Percentiles rank a stretch among this genome's conserved stretches.
phyloP scores from a whole-genome alignment of 2,888 invertebrate species.

The Germaria angustata region DNA sequence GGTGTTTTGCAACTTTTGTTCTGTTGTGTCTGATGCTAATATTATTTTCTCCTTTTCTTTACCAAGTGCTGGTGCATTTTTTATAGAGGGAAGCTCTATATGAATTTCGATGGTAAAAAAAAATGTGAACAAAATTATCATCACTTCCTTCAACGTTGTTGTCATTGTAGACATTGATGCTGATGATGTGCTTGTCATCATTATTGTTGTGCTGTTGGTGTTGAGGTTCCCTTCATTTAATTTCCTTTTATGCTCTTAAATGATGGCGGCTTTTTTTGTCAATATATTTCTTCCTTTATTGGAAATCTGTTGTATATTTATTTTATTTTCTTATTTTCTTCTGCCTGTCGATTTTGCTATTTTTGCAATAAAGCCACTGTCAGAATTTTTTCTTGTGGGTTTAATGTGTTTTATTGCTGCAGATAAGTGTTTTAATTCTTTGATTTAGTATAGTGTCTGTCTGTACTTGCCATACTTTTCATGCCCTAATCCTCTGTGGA shows the following conservation, averaged over 20 bases:
- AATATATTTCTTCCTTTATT: not conserved
- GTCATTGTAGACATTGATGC: not conserved
- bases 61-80: not conserved
- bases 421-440: not conserved
- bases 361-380: slow-evolving; percentile 6
- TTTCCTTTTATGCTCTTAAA: slow-evolving; percentile 48
- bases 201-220: not conserved
- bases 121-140: slow-evolving; percentile 46
- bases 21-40: slow-evolving; percentile 11
- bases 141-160: slow-evolving; percentile 40
- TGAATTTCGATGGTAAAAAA: not conserved
- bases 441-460: slow-evolving; percentile 12
- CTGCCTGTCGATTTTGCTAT: slow-evolving; percentile 54
- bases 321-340: slow-evolving; percentile 22
- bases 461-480: slow-evolving; percentile 29
- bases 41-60: slow-evolving; percentile 5
- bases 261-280: slow-evolving; percentile 14
- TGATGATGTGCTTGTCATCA: not conserved
- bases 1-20: not conserved
- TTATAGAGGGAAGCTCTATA: not conserved
- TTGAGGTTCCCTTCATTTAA: slow-evolving; percentile 41
- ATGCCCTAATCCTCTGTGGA: slow-evolving; percentile 34
- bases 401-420: slow-evolving; percentile 18
- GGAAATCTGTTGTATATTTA: slow-evolving; percentile 2
- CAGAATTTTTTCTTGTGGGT: not conserved